Percentiles rank a stretch among this genome's conserved stretches.
Conservation (phyloP, 1,140 invertebrate species). For the Procambarus clarkii region DNA sequence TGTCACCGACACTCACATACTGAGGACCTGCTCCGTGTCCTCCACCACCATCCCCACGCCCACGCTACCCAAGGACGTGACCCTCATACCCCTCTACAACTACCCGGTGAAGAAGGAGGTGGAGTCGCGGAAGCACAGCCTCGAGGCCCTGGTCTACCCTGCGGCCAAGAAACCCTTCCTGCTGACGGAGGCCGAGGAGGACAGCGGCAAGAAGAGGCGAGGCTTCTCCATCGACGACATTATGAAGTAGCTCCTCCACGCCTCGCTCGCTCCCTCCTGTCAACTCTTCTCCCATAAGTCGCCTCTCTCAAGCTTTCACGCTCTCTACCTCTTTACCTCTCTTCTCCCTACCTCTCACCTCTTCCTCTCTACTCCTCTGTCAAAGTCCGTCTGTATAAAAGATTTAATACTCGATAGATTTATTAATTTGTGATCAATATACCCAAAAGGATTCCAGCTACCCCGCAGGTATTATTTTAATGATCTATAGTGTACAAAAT, state of each 20-base stretch:
- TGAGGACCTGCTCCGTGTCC: conserved; percentile 12
- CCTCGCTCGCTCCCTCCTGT: too few species aligned
- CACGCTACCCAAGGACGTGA: conserved; percentile 49
- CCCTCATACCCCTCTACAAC: conserved; percentile 53
- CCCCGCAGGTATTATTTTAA: background rate
- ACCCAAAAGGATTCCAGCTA: background rate
- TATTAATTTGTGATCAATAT: background rate
- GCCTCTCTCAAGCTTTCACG: background rate
- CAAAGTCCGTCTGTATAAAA: too few species aligned
- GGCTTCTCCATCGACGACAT: conserved; percentile 65
- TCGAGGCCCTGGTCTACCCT: conserved; percentile 38
- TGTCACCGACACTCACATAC: background rate
- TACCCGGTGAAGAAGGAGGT: conserved; percentile 50
- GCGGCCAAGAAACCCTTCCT: conserved; percentile 51
- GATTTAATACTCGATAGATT: background rate
- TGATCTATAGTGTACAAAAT: conserved; percentile 18
- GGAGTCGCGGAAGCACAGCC: conserved; percentile 26
- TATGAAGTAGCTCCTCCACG: conserved; percentile 38
- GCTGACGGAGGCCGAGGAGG: conserved; percentile 46
- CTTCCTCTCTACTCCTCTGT: too few species aligned
- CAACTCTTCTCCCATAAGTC: background rate
- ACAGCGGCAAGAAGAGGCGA: conserved; percentile 48
- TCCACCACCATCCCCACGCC: conserved; percentile 14
- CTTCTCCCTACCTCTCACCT: background rate
- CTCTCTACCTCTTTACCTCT: background rate